phyloP scores from a whole-genome alignment of 2,797 vertebrate genomes.

The Lacerta bilineata region DNA sequence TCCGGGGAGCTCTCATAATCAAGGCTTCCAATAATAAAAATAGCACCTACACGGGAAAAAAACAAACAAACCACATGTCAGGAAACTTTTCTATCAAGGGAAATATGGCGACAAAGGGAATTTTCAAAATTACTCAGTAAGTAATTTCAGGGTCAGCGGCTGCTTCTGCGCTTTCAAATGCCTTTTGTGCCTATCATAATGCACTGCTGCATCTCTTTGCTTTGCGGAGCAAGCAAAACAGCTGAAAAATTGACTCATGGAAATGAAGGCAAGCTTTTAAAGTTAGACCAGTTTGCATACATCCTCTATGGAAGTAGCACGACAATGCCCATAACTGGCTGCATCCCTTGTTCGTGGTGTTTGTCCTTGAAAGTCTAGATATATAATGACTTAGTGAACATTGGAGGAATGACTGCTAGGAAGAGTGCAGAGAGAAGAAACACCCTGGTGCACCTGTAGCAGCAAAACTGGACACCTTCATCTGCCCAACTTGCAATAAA shows the following conservation, averaged over 20 bases:
- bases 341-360: neutral
- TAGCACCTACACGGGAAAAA: conserved; percentile 82
- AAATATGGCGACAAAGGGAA: neutral
- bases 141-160: neutral
- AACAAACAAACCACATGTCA: neutral
- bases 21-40: conserved; percentile 92
- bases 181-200: neutral
- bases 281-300: neutral
- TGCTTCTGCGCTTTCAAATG: neutral
- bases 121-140: neutral
- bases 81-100: neutral
- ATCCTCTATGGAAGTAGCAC: neutral
- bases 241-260: neutral
- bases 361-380: neutral
- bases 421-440: too few species aligned
- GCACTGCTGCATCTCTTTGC: neutral
- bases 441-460: too few species aligned
- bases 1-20: conserved; percentile 93
- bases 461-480: too few species aligned
- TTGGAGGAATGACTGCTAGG: too few species aligned
- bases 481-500: too few species aligned
- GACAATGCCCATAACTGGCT: neutral
- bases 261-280: neutral
- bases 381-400: neutral
- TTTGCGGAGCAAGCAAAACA: neutral